Conservation (phyloP, 2,888 invertebrate species). For the Miltochrista miniata region DNA sequence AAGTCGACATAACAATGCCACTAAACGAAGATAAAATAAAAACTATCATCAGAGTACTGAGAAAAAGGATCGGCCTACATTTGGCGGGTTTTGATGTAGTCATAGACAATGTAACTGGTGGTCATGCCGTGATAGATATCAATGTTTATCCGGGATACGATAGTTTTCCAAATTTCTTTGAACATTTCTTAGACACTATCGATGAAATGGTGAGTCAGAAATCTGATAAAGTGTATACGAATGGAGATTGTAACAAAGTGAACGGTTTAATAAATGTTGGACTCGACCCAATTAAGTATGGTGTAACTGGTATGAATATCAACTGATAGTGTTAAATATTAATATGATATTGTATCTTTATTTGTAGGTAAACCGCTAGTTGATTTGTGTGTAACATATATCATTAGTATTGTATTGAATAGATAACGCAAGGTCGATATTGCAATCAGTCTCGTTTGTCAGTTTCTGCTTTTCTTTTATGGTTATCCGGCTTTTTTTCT, state of each 20-base stretch:
- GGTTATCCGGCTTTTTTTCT: too few species aligned
- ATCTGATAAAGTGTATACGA: slow-evolving; percentile 32
- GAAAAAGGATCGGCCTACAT: slow-evolving; percentile 87
- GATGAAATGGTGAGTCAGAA: slow-evolving; percentile 63
- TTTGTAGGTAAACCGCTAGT: background rate
- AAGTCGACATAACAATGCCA: slow-evolving; percentile 70
- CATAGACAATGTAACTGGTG: slow-evolving; percentile 90
- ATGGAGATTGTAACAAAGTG: slow-evolving; percentile 45
- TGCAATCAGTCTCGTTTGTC: background rate
- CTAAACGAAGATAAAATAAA: slow-evolving; percentile 85
- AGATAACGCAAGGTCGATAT: background rate
- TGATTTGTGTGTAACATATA: background rate
- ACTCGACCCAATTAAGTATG: slow-evolving; percentile 47
- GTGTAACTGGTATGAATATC: slow-evolving; percentile 68
- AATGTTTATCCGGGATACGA: slow-evolving; percentile 95
- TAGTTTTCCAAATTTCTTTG: slow-evolving; percentile 90
- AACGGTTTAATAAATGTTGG: slow-evolving; percentile 72
- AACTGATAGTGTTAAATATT: slow-evolving; percentile 40
- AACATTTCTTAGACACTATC: slow-evolving; percentile 86
- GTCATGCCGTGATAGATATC: slow-evolving; percentile 94
- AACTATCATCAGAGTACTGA: slow-evolving; percentile 86
- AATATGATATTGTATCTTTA: slow-evolving; percentile 16
- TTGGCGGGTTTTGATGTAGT: slow-evolving; percentile 94
- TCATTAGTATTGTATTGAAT: background rate
- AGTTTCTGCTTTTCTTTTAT: too few species aligned